phyloP scores from a whole-genome alignment of 2,888 invertebrate species.

The Gymnocheta viridis region DNA sequence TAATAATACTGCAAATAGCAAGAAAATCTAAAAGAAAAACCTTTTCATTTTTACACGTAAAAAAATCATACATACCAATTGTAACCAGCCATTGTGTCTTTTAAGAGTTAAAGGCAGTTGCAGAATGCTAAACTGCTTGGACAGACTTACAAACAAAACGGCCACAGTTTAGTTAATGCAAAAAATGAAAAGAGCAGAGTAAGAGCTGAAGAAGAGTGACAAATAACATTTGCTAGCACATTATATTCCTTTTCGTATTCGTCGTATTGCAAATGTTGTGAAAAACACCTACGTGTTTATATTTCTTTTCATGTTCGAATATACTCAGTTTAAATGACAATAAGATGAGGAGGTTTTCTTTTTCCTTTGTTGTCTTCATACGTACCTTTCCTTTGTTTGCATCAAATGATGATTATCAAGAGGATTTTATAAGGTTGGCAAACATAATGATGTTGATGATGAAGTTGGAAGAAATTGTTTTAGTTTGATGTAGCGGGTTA shows the following conservation, averaged over 20 bases:
- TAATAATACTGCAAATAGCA: constrained; percentile 22
- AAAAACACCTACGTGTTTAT: constrained; percentile 68
- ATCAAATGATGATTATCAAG: constrained; percentile 42
- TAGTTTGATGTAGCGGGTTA: constrained; percentile 53
- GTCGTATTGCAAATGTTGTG: constrained; percentile 61
- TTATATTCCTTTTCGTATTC: not conserved
- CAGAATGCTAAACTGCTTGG: constrained; percentile 32
- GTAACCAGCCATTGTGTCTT: constrained; percentile 38
- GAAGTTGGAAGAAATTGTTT: constrained; percentile 54
- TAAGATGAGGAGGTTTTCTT: constrained; percentile 33
- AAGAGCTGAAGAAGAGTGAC: constrained; percentile 60
- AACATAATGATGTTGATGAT: constrained; percentile 41
- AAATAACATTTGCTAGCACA: constrained; percentile 66
- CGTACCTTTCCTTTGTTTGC: constrained; percentile 37
- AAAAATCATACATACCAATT: constrained; percentile 54
- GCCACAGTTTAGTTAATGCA: constrained; percentile 33
- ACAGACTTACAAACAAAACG: not conserved
- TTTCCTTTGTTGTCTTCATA: not conserved
- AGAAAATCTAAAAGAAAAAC: constrained; percentile 25
- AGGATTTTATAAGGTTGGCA: constrained; percentile 27
- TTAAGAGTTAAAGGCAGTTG: constrained; percentile 28
- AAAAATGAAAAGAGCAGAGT: constrained; percentile 19
- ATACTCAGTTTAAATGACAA: constrained; percentile 46
- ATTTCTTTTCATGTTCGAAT: constrained; percentile 52
- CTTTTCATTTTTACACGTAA: constrained; percentile 63